A percentile compares a stretch with the other conserved stretches of the same genome.
These are phyloP conservation scores for Tetramorium bicarinatum DNA, from an alignment of 2,888 invertebrate species.

Conservation along the genomic window DNA sequence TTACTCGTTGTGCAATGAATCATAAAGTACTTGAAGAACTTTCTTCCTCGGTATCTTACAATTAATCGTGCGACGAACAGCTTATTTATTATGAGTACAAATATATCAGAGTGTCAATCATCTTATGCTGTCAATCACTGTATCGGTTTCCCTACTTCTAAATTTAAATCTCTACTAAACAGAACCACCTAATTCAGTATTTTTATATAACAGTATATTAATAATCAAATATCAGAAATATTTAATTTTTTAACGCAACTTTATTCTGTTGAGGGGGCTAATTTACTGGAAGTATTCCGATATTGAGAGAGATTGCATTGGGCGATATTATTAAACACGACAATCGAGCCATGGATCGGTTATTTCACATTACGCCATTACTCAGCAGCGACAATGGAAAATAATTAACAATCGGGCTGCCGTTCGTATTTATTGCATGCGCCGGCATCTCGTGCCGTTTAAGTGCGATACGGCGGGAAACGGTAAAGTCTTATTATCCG, in stretches of 20 bases:
- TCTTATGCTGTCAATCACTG: too few relatives aligned
- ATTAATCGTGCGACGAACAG: too few relatives aligned
- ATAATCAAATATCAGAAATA: too few relatives aligned
- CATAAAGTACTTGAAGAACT: too few relatives aligned
- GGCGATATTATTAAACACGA: slow-evolving; percentile 65
- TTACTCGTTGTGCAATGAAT: too few relatives aligned
- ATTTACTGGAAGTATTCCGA: background rate
- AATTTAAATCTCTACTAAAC: background rate
- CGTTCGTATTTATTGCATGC: slow-evolving; percentile 33
- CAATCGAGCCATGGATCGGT: slow-evolving; percentile 22
- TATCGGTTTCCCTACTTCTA: too few relatives aligned
- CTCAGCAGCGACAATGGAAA: slow-evolving; percentile 33
- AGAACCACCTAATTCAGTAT: background rate
- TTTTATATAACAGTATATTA: too few relatives aligned
- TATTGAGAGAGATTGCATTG: slow-evolving; percentile 28
- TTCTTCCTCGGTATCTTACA: too few relatives aligned
- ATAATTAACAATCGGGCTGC: slow-evolving; percentile 33
- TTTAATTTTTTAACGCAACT: too few relatives aligned
- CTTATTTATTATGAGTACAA: too few relatives aligned
- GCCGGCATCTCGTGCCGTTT: slow-evolving; percentile 9
- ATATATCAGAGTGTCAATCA: too few relatives aligned
- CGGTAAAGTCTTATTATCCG: slow-evolving; percentile 50
- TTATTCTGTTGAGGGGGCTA: background rate
- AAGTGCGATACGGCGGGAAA: slow-evolving; percentile 16
- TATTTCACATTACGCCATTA: slow-evolving; percentile 9